phyloP scores from a whole-genome alignment of 2,797 vertebrate species.

The Poecilia wingei region DNA sequence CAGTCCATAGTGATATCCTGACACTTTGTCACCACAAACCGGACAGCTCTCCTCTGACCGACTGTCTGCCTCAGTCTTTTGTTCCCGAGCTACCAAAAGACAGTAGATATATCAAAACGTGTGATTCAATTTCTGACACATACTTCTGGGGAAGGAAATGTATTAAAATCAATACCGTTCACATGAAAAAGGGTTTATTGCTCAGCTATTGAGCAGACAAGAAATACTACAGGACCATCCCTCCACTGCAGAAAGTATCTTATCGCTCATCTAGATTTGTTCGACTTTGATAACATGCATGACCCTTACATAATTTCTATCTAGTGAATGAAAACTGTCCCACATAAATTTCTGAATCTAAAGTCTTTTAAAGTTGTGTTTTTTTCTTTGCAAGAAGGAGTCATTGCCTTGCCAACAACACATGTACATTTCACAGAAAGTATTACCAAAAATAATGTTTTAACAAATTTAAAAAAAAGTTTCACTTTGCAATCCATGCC shows the following conservation, averaged over 20 bases:
- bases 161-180: not conserved
- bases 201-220: constrained; percentile 36
- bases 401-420: not conserved
- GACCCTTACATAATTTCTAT: constrained; percentile 68
- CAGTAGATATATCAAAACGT: not conserved
- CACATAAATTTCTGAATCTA: not conserved
- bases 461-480: not conserved
- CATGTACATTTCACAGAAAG: not conserved
- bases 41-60: constrained; percentile 75
- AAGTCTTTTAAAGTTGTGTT: not conserved
- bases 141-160: not conserved
- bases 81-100: constrained; percentile 66
- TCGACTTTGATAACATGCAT: constrained; percentile 45
- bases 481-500: not conserved
- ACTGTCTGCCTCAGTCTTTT: constrained; percentile 59
- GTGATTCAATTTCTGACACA: not conserved
- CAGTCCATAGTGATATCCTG: constrained; percentile 86
- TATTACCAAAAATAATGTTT: not conserved
- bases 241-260: constrained; percentile 45
- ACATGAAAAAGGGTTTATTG: constrained; percentile 48
- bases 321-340: not conserved
- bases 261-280: constrained; percentile 62
- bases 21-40: constrained; percentile 85
- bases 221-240: constrained; percentile 5
- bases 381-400: not conserved